Evolutionary conservation across 2,113 vertebrate genomes (phyloP).

Genomic region (Perca schrenkii): DNA sequence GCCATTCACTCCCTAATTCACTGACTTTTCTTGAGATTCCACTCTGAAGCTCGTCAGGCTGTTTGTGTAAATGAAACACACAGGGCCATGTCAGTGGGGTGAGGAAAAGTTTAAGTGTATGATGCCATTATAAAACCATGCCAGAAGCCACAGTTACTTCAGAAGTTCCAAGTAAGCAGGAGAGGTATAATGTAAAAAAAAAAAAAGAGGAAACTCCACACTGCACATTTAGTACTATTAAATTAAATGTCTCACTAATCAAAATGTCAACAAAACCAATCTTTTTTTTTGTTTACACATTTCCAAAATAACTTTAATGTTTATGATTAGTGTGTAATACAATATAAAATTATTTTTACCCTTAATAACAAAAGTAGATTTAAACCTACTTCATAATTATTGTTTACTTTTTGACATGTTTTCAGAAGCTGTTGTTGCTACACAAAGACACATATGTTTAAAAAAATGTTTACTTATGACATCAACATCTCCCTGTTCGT

Average conservation of each 20-base stretch:
- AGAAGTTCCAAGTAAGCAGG: constrained; percentile 23
- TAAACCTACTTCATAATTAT: background rate
- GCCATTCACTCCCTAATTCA: constrained; percentile 49
- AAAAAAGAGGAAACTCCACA: background rate
- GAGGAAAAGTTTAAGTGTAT: constrained; percentile 31
- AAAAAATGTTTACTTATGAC: constrained; percentile 72
- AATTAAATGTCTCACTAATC: background rate
- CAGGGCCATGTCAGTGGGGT: constrained; percentile 31
- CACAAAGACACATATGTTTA: constrained; percentile 53
- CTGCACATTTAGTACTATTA: background rate
- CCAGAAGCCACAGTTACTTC: constrained; percentile 9
- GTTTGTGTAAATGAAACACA: constrained; percentile 69
- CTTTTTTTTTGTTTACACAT: background rate
- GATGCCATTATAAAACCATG: constrained; percentile 44
- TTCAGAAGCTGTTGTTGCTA: constrained; percentile 35
- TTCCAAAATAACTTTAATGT: background rate
- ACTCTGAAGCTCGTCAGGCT: constrained; percentile 46
- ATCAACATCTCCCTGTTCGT: constrained; percentile 59
- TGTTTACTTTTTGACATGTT: constrained; percentile 6
- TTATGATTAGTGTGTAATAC: background rate
- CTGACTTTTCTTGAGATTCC: constrained; percentile 49
- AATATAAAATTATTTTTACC: background rate
- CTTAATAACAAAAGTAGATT: background rate
- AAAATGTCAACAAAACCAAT: background rate
- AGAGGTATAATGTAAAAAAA: background rate